Percentiles rank a stretch among this genome's conserved stretches.
These are phyloP conservation scores for Corythaixoides concolor DNA, from an alignment of 2,113 vertebrate species.

Conservation along the genomic window DNA sequence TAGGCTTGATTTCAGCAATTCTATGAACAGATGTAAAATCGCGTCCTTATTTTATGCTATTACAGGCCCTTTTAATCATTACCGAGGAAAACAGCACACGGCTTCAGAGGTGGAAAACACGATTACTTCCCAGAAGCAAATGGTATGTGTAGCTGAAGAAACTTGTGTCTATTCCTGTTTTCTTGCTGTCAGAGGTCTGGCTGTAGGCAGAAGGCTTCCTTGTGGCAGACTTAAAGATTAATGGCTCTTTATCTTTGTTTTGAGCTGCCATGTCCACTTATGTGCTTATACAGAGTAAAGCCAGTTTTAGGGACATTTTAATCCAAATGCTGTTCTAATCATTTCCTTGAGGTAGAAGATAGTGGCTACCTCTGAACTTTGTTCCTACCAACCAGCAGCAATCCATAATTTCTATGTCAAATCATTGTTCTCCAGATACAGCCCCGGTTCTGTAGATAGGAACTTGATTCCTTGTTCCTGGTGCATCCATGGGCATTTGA, in stretches of 20 bases:
- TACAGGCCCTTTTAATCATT: background rate
- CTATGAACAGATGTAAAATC: background rate
- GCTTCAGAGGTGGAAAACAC: background rate
- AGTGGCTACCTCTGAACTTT: background rate
- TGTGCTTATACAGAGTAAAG: background rate
- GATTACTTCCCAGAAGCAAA: background rate
- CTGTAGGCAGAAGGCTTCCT: background rate
- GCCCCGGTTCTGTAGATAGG: background rate
- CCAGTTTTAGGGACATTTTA: background rate
- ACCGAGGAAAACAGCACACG: background rate
- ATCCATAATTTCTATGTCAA: background rate
- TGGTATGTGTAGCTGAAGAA: background rate
- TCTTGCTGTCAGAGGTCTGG: background rate
- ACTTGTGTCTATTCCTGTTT: background rate
- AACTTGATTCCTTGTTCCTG: background rate
- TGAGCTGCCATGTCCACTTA: background rate
- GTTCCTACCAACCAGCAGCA: background rate
- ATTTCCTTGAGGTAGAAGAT: background rate
- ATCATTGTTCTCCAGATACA: background rate
- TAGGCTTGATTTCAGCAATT: background rate
- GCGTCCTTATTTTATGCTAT: background rate
- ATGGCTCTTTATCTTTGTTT: background rate
- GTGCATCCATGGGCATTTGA: background rate
- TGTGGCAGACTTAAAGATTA: background rate
- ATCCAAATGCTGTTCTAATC: background rate